These are phyloP conservation scores for Peromyscus eremicus DNA, from an alignment of 2,797 vertebrate species.

Conservation along the genomic window DNA sequence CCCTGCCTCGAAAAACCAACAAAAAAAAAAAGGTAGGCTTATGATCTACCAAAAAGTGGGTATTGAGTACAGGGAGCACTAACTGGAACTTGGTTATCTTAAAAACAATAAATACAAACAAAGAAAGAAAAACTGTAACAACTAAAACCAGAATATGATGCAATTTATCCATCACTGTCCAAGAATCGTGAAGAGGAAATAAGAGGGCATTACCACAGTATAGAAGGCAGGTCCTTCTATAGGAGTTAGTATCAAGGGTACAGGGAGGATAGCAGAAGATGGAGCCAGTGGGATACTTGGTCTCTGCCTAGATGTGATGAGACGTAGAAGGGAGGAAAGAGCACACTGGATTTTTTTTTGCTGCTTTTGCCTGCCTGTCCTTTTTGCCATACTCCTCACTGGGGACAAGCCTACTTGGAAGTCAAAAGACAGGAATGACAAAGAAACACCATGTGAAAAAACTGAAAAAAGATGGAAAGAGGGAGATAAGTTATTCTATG, in stretches of 20 bases:
- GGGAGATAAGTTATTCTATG: background rate
- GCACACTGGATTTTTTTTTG: background rate
- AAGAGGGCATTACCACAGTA: background rate
- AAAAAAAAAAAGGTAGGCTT: background rate
- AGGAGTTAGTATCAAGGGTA: background rate
- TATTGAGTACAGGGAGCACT: background rate
- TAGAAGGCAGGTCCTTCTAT: background rate
- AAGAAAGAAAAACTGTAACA: background rate
- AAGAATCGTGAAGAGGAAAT: background rate
- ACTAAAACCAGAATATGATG: slow-evolving; percentile 3
- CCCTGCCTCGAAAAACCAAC: no score
- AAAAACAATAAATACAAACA: background rate
- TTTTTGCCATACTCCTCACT: background rate
- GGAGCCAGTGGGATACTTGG: background rate
- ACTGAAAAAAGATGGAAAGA: background rate
- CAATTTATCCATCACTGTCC: background rate
- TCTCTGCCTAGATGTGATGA: background rate
- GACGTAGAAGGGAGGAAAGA: background rate
- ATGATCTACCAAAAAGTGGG: background rate
- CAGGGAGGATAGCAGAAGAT: background rate
- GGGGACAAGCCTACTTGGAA: background rate
- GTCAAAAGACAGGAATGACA: background rate
- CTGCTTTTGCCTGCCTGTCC: background rate
- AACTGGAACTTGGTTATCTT: background rate
- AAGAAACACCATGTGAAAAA: background rate